Evolutionary conservation across 2,113 vertebrate genomes (phyloP), one percentile per base, ranked within the genome.

Genomic region (Neomonachus schauinslandi): DNA sequence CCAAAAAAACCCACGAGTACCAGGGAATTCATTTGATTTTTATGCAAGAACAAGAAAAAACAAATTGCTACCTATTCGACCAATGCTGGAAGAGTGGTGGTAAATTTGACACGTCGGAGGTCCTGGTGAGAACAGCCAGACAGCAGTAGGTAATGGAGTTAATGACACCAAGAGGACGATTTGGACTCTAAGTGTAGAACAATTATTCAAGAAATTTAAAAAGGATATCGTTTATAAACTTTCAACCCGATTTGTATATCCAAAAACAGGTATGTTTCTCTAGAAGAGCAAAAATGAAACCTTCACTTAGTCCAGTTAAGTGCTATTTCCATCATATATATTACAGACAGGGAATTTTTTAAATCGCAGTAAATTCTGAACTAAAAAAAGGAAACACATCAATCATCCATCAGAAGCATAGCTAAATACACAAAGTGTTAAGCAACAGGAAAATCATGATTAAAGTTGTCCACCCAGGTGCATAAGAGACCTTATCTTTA

Each of bases 231-330:
- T 94, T 61, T 90, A 0, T 42, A 92, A 69, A 19, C 31, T 59
- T 96, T 84, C 51, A 92, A 61, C 39, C 7, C 2, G 77, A 79
- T 59, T 89, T n/a, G 49, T 10, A 80, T 49, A 97, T 61, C 19
- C 49, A 92, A 72, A 96, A 77, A 94, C 7, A 59, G 24, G 3
- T 2, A 71, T 84, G 12, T 77, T 95, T 85, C 77, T 83, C n/a
- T 71, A 81, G 11, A 84, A 84, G 65, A 92, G 51, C 59, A 89
- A 93, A 98, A 95, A 79, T 89, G 49, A 94, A 94, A 92, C n/a
- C 59, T 36, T 57, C 21, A 67, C 21, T 84, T 39, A 65, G 51
- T 42, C 24, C 36, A 82, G 90, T 67, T 74, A 94, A 89, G 46
- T 77, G 36, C 88, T 95, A 77, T 88, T 97, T 94, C 72, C 1